These are phyloP conservation scores for Sinosuthora webbiana DNA, from an alignment of 2,113 vertebrate species.

Conservation along the genomic window DNA sequence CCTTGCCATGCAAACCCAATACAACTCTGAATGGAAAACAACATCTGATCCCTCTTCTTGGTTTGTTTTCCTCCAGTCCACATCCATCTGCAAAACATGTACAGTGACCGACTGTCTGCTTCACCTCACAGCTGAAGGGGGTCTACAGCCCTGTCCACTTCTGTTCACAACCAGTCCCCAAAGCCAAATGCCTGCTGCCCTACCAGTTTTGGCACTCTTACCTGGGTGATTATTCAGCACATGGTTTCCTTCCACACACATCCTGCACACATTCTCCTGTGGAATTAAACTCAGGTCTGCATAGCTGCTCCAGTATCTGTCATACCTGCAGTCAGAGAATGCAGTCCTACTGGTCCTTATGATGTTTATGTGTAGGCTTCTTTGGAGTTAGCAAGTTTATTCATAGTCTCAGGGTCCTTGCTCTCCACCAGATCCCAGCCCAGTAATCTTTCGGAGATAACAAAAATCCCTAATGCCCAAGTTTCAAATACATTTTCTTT, in stretches of 20 bases:
- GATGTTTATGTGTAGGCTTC: background rate
- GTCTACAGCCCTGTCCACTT: background rate
- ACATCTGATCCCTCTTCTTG: background rate
- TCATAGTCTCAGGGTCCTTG: fast-evolving
- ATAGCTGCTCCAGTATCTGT: background rate
- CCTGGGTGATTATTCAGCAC: background rate
- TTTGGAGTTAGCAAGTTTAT: background rate
- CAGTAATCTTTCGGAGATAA: background rate
- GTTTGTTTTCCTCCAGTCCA: background rate
- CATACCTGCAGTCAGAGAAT: background rate
- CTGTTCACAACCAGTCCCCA: background rate
- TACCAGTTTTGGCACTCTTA: background rate
- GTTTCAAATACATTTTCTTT: background rate
- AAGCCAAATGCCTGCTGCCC: background rate
- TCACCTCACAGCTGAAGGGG: background rate
- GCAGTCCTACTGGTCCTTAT: background rate
- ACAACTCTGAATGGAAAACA: background rate
- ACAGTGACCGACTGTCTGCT: background rate
- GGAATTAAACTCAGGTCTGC: background rate
- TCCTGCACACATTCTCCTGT: background rate
- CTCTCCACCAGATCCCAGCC: background rate
- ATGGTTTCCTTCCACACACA: background rate
- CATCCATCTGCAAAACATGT: background rate
- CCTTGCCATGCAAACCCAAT: background rate
- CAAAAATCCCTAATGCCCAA: background rate